Percentiles rank a stretch among this genome's conserved stretches.
Evolutionary conservation across 2,888 invertebrate genomes (phyloP).

Genomic region (Drosophila borborema): DNA sequence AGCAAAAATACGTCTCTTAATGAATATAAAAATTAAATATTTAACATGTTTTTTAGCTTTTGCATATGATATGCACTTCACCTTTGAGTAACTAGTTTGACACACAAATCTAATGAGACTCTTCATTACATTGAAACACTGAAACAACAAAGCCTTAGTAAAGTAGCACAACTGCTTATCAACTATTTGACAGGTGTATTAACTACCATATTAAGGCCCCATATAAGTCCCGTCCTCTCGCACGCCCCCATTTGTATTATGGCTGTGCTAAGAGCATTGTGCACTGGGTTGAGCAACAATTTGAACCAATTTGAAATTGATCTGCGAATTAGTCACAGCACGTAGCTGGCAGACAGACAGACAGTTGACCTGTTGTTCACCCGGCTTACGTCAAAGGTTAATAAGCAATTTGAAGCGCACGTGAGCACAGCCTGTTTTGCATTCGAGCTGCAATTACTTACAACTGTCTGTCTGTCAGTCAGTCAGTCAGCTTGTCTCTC

Average conservation of each 20-base stretch:
- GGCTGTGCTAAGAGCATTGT: not conserved
- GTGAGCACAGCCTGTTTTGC: slow-evolving; percentile 44
- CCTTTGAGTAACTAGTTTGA: not conserved
- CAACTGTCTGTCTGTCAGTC: not conserved
- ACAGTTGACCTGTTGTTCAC: slow-evolving; percentile 31
- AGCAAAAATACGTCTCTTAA: not conserved
- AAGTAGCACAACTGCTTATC: not conserved
- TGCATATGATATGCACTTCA: not conserved
- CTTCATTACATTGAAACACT: not conserved
- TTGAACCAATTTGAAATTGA: slow-evolving; percentile 14
- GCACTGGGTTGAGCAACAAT: not conserved
- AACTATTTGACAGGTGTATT: slow-evolving; percentile 3
- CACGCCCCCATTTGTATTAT: too few species aligned
- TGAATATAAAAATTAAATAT: not conserved
- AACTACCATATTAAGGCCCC: not conserved
- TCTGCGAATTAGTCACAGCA: slow-evolving; percentile 7
- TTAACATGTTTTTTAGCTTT: not conserved
- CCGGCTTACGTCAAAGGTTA: slow-evolving; percentile 54
- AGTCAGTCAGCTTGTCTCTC: not conserved
- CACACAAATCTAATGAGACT: not conserved
- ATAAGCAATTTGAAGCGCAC: slow-evolving; percentile 67
- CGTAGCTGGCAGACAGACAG: slow-evolving; percentile 6
- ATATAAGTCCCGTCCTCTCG: too few species aligned
- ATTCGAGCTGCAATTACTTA: slow-evolving; percentile 37
- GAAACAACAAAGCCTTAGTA: not conserved